These are phyloP conservation scores for Anaspis maculata DNA, from an alignment of 2,888 invertebrate species.

Conservation along the genomic window DNA sequence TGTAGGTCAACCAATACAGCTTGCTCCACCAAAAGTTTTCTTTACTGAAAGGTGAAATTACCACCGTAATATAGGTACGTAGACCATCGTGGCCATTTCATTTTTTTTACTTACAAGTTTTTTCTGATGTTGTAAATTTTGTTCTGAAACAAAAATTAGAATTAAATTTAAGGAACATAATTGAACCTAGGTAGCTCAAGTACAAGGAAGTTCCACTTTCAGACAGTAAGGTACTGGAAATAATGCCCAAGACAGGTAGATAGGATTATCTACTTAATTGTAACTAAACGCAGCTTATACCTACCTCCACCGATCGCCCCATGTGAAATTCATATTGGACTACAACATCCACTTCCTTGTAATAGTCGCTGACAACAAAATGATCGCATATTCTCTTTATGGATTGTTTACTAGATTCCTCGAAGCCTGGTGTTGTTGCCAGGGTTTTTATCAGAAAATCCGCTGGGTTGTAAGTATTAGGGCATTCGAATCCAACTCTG, in stretches of 20 bases:
- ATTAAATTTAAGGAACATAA: no score
- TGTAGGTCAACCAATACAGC: conserved; percentile 65
- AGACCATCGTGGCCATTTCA: background rate
- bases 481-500: conserved; percentile 68
- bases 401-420: conserved; percentile 60
- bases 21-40: conserved; percentile 63
- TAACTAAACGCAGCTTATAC: no score
- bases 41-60: conserved; percentile 40
- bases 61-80: background rate
- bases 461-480: conserved; percentile 78
- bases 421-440: conserved; percentile 70
- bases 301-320: conserved; percentile 48
- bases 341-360: conserved; percentile 66
- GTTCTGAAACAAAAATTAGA: conserved; percentile 17
- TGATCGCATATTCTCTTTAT: conserved; percentile 68
- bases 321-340: conserved; percentile 66
- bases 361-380: conserved; percentile 69
- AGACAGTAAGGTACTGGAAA: no score
- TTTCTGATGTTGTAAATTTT: conserved; percentile 19
- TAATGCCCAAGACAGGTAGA: no score
- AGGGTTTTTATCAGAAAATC: conserved; percentile 82
- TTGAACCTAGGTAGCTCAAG: no score
- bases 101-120: conserved; percentile 23
- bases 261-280: no score
- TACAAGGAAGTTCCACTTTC: no score